A percentile compares a stretch with the other conserved stretches of the same genome.
phyloP scores from a whole-genome alignment of 2,888 invertebrate species.

The Strigamia crassipes region DNA sequence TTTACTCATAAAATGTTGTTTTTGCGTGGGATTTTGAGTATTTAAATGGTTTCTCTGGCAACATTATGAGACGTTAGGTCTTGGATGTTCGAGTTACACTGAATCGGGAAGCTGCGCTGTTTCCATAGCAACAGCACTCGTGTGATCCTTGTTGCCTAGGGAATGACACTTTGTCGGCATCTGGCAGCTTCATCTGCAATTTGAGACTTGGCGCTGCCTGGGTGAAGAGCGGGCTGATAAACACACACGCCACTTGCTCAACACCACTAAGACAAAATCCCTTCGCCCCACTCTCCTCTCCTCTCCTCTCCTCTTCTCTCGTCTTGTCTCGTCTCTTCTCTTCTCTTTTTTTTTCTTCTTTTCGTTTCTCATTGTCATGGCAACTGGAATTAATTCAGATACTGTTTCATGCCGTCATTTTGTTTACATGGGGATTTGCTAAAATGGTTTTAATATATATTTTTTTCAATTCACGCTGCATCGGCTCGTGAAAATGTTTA shows the following conservation, averaged over 20 bases:
- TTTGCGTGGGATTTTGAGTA: background rate
- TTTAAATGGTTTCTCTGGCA: conserved; percentile 6
- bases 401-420: background rate
- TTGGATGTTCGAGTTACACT: background rate
- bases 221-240: conserved; percentile 29
- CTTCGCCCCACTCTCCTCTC: background rate
- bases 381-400: background rate
- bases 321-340: background rate
- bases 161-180: conserved; percentile 31
- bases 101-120: conserved; percentile 25
- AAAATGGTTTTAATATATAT: background rate
- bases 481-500: background rate
- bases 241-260: conserved; percentile 17
- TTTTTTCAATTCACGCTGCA: background rate
- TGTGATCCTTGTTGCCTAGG: conserved; percentile 30
- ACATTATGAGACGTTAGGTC: background rate
- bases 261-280: conserved; percentile 27
- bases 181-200: conserved; percentile 34
- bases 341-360: background rate
- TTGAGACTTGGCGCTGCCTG: conserved; percentile 24
- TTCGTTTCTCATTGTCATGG: background rate
- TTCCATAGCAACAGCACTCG: conserved; percentile 26
- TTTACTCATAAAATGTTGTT: background rate
- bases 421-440: background rate
- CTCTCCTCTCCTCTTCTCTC: background rate